Evolutionary conservation across 2,888 invertebrate genomes (phyloP), one percentile per base, ranked within the genome.

Genomic region (Acanthoscelides obtectus): DNA sequence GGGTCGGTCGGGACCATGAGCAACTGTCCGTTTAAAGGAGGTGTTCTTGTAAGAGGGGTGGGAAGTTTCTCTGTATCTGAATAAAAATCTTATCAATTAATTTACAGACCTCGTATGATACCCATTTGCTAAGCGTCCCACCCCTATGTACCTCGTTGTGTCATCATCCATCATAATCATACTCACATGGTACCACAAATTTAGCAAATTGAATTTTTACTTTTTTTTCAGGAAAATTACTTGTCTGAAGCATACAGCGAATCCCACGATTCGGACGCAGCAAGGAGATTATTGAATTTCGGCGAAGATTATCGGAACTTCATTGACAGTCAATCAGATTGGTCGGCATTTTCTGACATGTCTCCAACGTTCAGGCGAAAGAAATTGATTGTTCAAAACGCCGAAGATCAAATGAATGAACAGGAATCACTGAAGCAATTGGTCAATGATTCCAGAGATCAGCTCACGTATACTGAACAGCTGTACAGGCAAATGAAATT

Each of bases 211-310:
- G 19, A n/a, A 5, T 64, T 69, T 21, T 21, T 22, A 12, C 17
- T 74, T 64, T 70, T 74, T 76, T 84, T 84, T 80, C 86, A 96
- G 93, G 96, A 96, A 84, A 96, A 95, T 85, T 96, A 96, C 86
- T 91, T 94, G 84, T 95, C 95, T 65, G 96, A 96, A 84, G 91
- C 94, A 22, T 96, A 96, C 85, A 96, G 96, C 72, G 96, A 96
- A 86, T 90, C 91, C 68, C 91, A 92, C 5, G 96, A 96, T 84
- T 92, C 94, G 0, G 95, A 96, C 85, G 92, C 94, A 45, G 94
- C 95, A 64, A 89, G 94, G 73, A 90, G 91, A 75, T 87, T 96
- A 20, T 86, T 95, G 76, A 95, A 96, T 82, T 95, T 95, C 83
- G 95, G 95, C 45, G 96, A 96, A 84, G 96, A 96, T 86, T 96